Conservation (phyloP, 2,113 vertebrate species). For the Datnioides undecimradiatus region DNA sequence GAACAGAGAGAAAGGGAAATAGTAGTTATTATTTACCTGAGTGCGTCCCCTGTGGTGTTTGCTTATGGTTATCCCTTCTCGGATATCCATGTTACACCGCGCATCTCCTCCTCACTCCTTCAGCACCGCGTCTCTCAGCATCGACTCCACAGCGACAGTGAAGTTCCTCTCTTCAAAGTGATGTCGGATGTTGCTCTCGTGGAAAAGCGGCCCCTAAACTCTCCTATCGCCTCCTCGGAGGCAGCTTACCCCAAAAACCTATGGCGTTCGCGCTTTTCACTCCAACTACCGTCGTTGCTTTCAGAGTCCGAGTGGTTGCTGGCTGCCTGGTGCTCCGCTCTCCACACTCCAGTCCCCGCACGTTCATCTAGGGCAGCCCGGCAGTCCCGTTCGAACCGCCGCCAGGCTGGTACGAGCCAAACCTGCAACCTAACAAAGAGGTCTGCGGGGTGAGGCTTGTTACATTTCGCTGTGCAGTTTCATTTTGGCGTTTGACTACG, state of each 20-base stretch:
- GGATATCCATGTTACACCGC: slow-evolving; percentile 75
- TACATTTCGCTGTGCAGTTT: neutral
- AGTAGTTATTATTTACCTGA: slow-evolving; percentile 52
- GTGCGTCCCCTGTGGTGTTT: slow-evolving; percentile 31
- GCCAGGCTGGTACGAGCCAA: neutral
- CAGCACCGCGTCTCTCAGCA: slow-evolving; percentile 30
- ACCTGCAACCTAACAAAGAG: neutral
- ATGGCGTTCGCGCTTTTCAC: neutral
- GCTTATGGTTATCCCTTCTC: slow-evolving; percentile 55
- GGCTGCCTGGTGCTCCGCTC: neutral
- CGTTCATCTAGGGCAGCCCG: slow-evolving; percentile 2
- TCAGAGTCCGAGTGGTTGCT: neutral
- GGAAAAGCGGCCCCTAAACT: slow-evolving; percentile 46
- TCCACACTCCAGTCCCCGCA: neutral
- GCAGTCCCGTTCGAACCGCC: slow-evolving; percentile 8
- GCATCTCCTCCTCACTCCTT: slow-evolving; percentile 60
- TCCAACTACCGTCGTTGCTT: neutral
- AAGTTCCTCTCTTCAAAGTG: slow-evolving; percentile 61
- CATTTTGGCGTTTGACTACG: too few species aligned
- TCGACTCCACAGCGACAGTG: slow-evolving; percentile 27
- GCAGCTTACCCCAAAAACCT: neutral
- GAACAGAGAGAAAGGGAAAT: neutral
- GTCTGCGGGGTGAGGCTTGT: neutral
- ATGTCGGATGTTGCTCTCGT: slow-evolving; percentile 14
- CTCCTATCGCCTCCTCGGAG: neutral